Percentiles rank a stretch among this genome's conserved stretches.
phyloP scores from a whole-genome alignment of 1,140 invertebrate genomes.

The Diuraphis noxia region DNA sequence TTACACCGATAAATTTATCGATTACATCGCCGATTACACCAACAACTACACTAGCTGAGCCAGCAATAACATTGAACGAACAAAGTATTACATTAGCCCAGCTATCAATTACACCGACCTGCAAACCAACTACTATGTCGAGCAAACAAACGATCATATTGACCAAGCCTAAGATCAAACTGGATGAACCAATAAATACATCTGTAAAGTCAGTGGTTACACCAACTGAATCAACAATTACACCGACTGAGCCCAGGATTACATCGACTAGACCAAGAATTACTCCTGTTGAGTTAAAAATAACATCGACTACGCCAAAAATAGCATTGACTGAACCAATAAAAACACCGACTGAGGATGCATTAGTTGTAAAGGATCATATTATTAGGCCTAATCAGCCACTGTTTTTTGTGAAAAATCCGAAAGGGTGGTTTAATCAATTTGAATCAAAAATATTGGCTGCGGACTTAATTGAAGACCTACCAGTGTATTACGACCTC shows the following conservation, averaged over 20 bases:
- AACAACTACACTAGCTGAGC: background rate
- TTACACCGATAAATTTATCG: background rate
- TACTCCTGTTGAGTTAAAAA: background rate
- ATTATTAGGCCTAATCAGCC: background rate
- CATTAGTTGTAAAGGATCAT: background rate
- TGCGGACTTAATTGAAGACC: background rate
- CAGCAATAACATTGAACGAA: background rate
- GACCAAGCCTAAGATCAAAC: background rate
- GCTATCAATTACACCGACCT: background rate
- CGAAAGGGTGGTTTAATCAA: background rate
- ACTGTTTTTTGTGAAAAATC: background rate
- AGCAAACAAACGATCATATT: background rate
- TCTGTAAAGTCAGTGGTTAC: background rate
- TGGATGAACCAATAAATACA: background rate
- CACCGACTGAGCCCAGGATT: too few species aligned
- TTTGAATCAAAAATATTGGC: background rate
- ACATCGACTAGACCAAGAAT: background rate
- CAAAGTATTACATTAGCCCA: background rate
- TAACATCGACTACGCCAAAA: background rate
- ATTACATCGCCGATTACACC: background rate
- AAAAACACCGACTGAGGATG: background rate
- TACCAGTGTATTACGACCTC: background rate
- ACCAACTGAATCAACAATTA: background rate
- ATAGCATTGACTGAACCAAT: background rate
- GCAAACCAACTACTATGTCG: background rate